Evolutionary conservation across 2,888 invertebrate species (phyloP).

Genomic region (Laothoe populi): DNA sequence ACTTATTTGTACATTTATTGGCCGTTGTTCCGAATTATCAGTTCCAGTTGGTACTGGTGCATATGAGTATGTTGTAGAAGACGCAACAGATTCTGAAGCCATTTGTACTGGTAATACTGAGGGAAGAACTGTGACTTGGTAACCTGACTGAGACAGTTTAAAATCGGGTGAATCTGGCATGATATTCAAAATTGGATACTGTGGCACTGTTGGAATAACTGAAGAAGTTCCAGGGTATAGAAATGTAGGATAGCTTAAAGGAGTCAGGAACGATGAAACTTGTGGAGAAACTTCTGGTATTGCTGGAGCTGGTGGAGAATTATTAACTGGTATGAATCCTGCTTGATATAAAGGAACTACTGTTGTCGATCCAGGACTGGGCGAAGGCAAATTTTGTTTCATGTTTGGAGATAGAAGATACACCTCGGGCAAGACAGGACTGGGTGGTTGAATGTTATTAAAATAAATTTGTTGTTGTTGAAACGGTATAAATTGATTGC

Average conservation of each 20-base stretch:
- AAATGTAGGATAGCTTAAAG: not conserved
- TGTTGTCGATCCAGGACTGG: not conserved
- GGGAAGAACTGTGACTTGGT: conserved; percentile 23
- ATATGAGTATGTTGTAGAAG: conserved; percentile 6
- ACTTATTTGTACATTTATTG: conserved; percentile 59
- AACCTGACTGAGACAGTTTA: not conserved
- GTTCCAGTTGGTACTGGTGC: not conserved
- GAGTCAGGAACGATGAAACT: not conserved
- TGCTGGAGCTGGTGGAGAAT: not conserved
- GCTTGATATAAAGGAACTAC: conserved; percentile 10
- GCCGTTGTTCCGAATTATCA: conserved; percentile 31
- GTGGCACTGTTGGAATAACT: not conserved
- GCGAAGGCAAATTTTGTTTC: not conserved
- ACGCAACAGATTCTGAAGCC: conserved; percentile 14
- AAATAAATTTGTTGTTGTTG: not conserved
- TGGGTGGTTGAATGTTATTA: not conserved
- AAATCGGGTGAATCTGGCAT: not conserved
- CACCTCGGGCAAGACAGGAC: not conserved
- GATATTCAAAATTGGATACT: conserved; percentile 1
- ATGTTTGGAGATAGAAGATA: not conserved
- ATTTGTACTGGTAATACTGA: conserved; percentile 19
- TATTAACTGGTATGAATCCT: conserved; percentile 13
- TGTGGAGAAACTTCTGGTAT: not conserved
- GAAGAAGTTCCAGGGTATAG: not conserved
- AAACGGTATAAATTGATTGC: conserved; percentile 1